These are phyloP conservation scores for Saimiri boliviensis DNA, from an alignment of 2,113 vertebrate species.

Conservation along the genomic window DNA sequence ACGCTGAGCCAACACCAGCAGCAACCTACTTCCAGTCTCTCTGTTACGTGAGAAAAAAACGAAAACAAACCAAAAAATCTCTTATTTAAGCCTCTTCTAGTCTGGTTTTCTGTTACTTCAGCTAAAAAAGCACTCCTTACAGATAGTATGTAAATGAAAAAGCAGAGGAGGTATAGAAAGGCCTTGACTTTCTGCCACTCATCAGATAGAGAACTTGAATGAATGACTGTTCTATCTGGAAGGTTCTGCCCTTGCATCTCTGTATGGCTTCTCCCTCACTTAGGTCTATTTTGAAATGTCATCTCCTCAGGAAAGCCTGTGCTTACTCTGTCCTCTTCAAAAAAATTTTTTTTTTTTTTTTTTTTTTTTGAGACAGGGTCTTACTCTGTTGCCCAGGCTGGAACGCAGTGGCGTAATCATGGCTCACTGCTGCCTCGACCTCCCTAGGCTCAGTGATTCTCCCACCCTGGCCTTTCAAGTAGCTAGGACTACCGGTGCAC, in stretches of 20 bases:
- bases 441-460: no score
- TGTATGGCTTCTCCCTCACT: no score
- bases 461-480: no score
- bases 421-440: no score
- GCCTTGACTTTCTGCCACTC: not conserved
- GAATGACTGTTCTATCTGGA: not conserved
- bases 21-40: not conserved
- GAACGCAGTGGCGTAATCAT: no score
- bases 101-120: not conserved
- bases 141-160: not conserved
- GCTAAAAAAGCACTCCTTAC: not conserved
- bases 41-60: not conserved
- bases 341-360: no score
- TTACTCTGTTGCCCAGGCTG: no score
- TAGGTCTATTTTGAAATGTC: not conserved
- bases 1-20: not conserved
- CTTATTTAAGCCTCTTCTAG: not conserved
- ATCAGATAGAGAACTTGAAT: not conserved
- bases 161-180: not conserved
- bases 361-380: no score
- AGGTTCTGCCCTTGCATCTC: not conserved
- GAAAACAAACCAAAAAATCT: not conserved
- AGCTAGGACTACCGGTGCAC: no score
- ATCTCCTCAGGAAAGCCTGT: not conserved
- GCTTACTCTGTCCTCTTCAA: not conserved